Conservation (phyloP, 2,113 vertebrate genomes). For the Trichomycterus rosablanca region DNA sequence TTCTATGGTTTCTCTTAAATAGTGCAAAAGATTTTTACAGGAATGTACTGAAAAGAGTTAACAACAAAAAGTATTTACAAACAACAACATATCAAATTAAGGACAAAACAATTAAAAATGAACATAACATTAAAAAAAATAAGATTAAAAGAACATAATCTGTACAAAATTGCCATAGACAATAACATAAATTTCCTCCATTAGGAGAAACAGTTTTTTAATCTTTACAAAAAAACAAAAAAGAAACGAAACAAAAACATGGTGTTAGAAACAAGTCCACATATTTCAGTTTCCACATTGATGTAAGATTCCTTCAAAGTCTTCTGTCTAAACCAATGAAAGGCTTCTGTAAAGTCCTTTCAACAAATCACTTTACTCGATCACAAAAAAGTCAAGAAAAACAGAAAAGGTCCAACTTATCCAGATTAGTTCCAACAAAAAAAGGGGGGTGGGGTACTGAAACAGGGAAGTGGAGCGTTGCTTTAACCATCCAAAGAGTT, state of each 20-base stretch:
- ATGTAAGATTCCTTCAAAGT: constrained; percentile 60
- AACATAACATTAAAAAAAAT: constrained; percentile 48
- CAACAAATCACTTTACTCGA: constrained; percentile 62
- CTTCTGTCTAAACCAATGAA: constrained; percentile 62
- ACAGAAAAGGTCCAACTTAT: constrained; percentile 57
- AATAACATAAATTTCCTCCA: constrained; percentile 81
- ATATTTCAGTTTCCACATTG: constrained; percentile 74
- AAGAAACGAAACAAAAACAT: constrained; percentile 53
- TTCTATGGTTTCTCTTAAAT: constrained; percentile 86
- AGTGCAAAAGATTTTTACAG: constrained; percentile 98
- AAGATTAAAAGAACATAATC: constrained; percentile 68
- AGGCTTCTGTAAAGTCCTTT: constrained; percentile 60
- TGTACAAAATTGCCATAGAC: constrained; percentile 90
- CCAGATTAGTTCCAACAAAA: constrained; percentile 61
- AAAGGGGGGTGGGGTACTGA: constrained; percentile 42
- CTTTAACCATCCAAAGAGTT: constrained; percentile 72
- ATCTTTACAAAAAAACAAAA: constrained; percentile 57
- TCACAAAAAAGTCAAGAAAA: constrained; percentile 58
- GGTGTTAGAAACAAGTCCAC: constrained; percentile 82
- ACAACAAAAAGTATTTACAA: constrained; percentile 81
- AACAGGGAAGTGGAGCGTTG: constrained; percentile 53
- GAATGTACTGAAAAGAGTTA: constrained; percentile 87
- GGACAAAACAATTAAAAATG: constrained; percentile 66
- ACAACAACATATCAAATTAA: constrained; percentile 75
- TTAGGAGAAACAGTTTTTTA: constrained; percentile 69